A percentile compares a stretch with the other conserved stretches of the same genome.
These are phyloP conservation scores for Beaufortia kweichowensis DNA, from an alignment of 2,113 vertebrate genomes.

Conservation along the genomic window DNA sequence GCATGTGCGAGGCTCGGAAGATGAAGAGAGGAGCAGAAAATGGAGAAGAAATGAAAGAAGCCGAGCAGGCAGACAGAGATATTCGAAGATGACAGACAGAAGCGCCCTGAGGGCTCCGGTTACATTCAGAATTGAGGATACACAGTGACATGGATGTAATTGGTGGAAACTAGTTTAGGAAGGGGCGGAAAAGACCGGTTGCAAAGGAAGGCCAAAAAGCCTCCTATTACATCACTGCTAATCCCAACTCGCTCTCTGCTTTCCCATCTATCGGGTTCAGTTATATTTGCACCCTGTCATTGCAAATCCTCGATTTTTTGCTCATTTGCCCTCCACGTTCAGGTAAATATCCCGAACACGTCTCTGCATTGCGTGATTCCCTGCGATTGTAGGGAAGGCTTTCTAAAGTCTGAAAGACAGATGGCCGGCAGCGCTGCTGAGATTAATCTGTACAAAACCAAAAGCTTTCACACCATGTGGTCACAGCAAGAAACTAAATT, in stretches of 20 bases:
- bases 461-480: slow-evolving; percentile 42
- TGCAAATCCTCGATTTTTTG: slow-evolving; percentile 21
- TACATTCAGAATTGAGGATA: slow-evolving; percentile 70
- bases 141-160: slow-evolving; percentile 73
- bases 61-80: neutral
- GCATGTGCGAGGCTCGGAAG: slow-evolving; percentile 35
- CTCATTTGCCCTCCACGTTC: slow-evolving; percentile 13
- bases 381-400: slow-evolving; percentile 20
- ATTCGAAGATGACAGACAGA: slow-evolving; percentile 51
- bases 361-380: neutral
- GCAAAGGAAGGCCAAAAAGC: slow-evolving; percentile 57
- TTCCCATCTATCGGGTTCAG: slow-evolving; percentile 1
- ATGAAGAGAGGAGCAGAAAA: slow-evolving; percentile 3
- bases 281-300: slow-evolving; percentile 29
- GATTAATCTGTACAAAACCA: slow-evolving; percentile 44
- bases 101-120: slow-evolving; percentile 67
- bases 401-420: slow-evolving; percentile 42
- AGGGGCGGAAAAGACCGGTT: slow-evolving; percentile 49
- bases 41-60: slow-evolving; percentile 12
- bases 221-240: slow-evolving; percentile 31
- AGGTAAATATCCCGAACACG: neutral
- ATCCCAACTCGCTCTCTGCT: neutral
- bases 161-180: slow-evolving; percentile 69
- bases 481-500: slow-evolving; percentile 33
- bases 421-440: slow-evolving; percentile 45